phyloP scores from a whole-genome alignment of 2,888 invertebrate species.

The Aromia moschata region DNA sequence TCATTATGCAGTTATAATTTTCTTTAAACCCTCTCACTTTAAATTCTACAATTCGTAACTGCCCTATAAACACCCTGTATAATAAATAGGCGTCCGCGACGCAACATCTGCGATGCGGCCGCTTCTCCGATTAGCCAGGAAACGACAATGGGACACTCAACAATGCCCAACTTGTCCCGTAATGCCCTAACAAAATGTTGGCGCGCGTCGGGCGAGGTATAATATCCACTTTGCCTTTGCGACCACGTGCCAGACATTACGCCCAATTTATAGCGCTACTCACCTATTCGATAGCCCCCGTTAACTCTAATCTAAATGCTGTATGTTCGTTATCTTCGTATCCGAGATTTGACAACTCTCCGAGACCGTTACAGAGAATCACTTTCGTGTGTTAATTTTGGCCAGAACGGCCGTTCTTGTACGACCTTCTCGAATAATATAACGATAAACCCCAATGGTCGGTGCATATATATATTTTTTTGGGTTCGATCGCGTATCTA shows the following conservation, averaged over 20 bases:
- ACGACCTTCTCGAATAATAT: not conserved
- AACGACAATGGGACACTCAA: no score
- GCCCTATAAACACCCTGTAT: no score
- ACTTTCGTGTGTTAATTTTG: conserved; percentile 28
- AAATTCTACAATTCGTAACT: no score
- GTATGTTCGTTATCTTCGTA: conserved; percentile 30
- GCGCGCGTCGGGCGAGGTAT: conserved; percentile 47
- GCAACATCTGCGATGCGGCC: conserved; percentile 46
- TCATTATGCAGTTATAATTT: no score
- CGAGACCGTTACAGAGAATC: conserved; percentile 23
- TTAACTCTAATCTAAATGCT: conserved; percentile 37
- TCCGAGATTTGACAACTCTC: conserved; percentile 29
- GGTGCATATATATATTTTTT: no score
- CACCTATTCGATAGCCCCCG: conserved; percentile 49
- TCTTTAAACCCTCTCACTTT: no score
- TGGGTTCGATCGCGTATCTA: no score
- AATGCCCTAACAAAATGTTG: conserved; percentile 50
- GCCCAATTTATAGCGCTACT: conserved; percentile 50
- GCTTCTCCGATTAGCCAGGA: no score
- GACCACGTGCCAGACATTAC: conserved; percentile 51
- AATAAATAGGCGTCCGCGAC: not conserved
- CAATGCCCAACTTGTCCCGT: no score
- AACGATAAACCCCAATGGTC: not conserved
- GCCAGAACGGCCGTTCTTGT: conserved; percentile 4
- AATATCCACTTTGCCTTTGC: conserved; percentile 52